phyloP scores from a whole-genome alignment of 2,888 invertebrate genomes.

The Alloscopus bannaensis region DNA sequence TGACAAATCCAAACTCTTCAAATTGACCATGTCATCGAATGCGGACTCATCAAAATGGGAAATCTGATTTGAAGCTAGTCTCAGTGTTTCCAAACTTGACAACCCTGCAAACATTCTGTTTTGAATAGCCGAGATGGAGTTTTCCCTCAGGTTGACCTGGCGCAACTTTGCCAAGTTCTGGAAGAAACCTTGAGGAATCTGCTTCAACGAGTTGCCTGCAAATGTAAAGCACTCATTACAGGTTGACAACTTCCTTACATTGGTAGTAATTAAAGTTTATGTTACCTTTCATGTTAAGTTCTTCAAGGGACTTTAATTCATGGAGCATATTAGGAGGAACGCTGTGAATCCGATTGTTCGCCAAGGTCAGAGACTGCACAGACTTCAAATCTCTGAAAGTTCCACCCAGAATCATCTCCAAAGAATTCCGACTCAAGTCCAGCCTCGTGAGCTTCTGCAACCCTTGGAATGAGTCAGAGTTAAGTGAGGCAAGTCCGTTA shows the following conservation, averaged over 20 bases:
- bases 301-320: conserved; percentile 67
- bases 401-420: conserved; percentile 84
- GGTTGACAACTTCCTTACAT: too few species aligned
- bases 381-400: conserved; percentile 85
- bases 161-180: conserved; percentile 61
- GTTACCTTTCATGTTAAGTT: conserved; percentile 72
- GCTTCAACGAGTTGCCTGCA: conserved; percentile 72
- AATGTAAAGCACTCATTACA: too few species aligned
- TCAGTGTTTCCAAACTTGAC: conserved; percentile 76
- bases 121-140: conserved; percentile 67
- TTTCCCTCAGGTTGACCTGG: conserved; percentile 71
- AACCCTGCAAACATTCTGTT: conserved; percentile 67
- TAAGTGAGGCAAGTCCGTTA: conserved; percentile 83
- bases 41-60: conserved; percentile 82
- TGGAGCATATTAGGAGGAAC: conserved; percentile 68
- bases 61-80: conserved; percentile 85
- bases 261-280: too few species aligned
- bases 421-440: conserved; percentile 86
- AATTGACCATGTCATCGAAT: conserved; percentile 82
- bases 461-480: conserved; percentile 84
- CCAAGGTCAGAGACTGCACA: conserved; percentile 87
- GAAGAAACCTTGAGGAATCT: conserved; percentile 69
- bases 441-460: conserved; percentile 84
- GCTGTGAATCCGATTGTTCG: conserved; percentile 75
- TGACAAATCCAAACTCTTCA: conserved; percentile 85